These are phyloP conservation scores for Hydrotaea diabolus DNA, from an alignment of 2,888 invertebrate genomes.

Conservation along the genomic window DNA sequence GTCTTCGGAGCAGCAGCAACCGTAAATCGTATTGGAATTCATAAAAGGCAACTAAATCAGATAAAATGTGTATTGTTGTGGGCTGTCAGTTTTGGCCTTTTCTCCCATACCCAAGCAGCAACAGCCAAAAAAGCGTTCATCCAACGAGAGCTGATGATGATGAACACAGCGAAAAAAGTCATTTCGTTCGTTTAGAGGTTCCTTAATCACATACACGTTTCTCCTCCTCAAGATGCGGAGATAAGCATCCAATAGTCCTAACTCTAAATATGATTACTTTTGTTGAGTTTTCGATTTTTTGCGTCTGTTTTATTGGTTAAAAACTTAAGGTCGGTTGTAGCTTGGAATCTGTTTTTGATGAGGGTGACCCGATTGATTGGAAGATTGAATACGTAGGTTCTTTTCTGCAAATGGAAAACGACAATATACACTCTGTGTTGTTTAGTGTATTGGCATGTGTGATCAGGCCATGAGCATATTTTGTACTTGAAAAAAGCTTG, in stretches of 20 bases:
- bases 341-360: constrained; percentile 47
- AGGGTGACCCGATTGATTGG: constrained; percentile 53
- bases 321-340: background rate
- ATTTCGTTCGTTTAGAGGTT: constrained; percentile 46
- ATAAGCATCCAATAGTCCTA: background rate
- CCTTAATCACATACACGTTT: constrained; percentile 52
- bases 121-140: background rate
- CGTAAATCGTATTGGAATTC: constrained; percentile 47
- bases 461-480: background rate
- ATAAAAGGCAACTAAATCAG: constrained; percentile 58
- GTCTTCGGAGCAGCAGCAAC: constrained; percentile 5
- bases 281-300: constrained; percentile 16
- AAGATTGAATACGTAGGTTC: constrained; percentile 47
- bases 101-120: background rate
- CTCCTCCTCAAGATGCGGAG: background rate
- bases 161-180: constrained; percentile 16
- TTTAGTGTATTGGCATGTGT: too few relatives aligned
- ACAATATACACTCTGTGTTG: background rate
- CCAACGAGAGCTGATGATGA: constrained; percentile 7
- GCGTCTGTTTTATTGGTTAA: background rate
- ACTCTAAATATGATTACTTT: constrained; percentile 54
- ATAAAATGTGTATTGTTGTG: constrained; percentile 65
- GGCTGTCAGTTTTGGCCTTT: constrained; percentile 53
- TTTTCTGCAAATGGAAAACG: background rate
- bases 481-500: too few relatives aligned